Conservation (phyloP, 2,113 vertebrate species). For the Pipa parva region DNA sequence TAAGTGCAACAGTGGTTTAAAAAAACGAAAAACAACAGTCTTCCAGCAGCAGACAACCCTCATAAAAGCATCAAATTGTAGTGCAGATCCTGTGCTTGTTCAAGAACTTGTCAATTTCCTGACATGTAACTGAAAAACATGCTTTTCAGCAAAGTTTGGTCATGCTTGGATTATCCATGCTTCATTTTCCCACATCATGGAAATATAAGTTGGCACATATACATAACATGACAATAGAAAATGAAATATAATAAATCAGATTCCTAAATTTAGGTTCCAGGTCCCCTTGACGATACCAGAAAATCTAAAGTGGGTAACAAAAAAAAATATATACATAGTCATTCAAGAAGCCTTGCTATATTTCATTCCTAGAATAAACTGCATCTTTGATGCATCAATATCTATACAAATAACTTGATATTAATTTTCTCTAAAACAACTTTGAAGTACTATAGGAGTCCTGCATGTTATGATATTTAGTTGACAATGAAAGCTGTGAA, state of each 20-base stretch:
- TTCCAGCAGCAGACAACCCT: slow-evolving; percentile 57
- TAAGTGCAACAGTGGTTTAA: slow-evolving; percentile 59
- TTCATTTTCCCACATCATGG: slow-evolving; percentile 83
- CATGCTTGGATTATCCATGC: slow-evolving; percentile 40
- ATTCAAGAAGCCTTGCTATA: too few relatives aligned
- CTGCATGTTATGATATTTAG: too few relatives aligned
- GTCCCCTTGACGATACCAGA: slow-evolving; percentile 97
- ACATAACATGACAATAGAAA: slow-evolving; percentile 89
- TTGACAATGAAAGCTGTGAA: too few relatives aligned
- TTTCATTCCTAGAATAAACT: too few relatives aligned
- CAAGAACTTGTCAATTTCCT: slow-evolving; percentile 13
- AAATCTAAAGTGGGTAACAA: slow-evolving; percentile 67
- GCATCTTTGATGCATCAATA: too few relatives aligned
- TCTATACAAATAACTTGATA: too few relatives aligned
- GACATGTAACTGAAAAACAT: slow-evolving; percentile 43
- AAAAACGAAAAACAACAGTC: slow-evolving; percentile 60
- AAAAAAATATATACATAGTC: too few relatives aligned
- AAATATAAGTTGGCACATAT: slow-evolving; percentile 98
- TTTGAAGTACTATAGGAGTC: too few relatives aligned
- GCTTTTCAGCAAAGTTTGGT: slow-evolving; percentile 33
- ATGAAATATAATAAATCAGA: slow-evolving; percentile 92
- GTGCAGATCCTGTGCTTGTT: slow-evolving; percentile 60
- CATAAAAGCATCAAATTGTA: slow-evolving; percentile 56
- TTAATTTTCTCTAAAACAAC: too few relatives aligned
- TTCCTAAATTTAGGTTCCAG: slow-evolving; percentile 96